Base-by-base conservation (phyloP, 2,888 invertebrate species). In the Metellina segmentata region DNA sequence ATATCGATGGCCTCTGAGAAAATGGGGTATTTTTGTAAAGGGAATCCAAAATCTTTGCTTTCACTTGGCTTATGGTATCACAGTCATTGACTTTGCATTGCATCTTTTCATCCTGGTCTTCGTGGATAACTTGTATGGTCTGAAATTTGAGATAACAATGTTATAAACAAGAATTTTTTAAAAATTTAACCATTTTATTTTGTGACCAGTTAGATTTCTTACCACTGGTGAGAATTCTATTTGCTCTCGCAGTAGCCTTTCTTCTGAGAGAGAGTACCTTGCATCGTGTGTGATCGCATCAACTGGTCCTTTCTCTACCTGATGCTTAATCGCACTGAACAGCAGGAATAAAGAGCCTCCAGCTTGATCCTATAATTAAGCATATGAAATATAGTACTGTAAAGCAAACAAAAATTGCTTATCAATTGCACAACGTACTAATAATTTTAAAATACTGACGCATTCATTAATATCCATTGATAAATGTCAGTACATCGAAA, bases 31-130 rank as follows among this genome's bases (percentile, higher is more conserved):
- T 99, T 95, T 98, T 98, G 95, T 99, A 99, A 77, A 99, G 96
- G 51, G 98, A 97, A 95, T 99, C 99, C 94, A 99, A 96, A 94
- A 99, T 98, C 96, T 99, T 99, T 52, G 98, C 97, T 95, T 99
- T 99, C 8, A 99, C 98, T 96, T 99, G 99, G 93, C 98, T 98
- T 95, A 99, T 98, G 88, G 99, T 99, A 96, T 99, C 99, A 96
- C 99, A 99, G 95, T 99, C 99, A 79, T 93, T 92, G 8, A 93
- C 93, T 74, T 93, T 93, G 81, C 93, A 91, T 94, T 99, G 96
- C 61, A 99, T 98, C 95, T 98, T 98, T 95, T 99, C 99, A 95
- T 98, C 98, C 91, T 98, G 96, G 95, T 98, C 98, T 94, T 98
- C 98, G 95, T 98, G 98, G 8, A 91, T 88, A 52, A 93, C 91